phyloP scores from a whole-genome alignment of 2,113 vertebrate genomes.

The Crypturellus undulatus region DNA sequence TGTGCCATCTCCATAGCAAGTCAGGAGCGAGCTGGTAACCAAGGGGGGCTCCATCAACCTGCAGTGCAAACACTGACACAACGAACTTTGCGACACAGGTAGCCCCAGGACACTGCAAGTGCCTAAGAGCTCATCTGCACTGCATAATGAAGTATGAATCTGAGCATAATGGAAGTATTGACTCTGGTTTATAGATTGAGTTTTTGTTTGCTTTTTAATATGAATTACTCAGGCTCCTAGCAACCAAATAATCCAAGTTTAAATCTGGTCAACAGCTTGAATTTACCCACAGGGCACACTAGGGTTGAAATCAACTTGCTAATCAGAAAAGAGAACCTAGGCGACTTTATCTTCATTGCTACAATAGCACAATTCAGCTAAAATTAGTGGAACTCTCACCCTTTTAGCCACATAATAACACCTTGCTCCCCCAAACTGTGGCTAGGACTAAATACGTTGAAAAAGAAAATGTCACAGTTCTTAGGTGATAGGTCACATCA shows the following conservation, averaged over 20 bases:
- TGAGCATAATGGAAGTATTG: background rate
- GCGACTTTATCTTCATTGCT: background rate
- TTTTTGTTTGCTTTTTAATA: background rate
- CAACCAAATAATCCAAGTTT: background rate
- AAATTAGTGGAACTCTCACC: background rate
- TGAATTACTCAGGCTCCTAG: background rate
- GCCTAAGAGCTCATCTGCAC: background rate
- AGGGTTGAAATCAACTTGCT: background rate
- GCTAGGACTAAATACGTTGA: background rate
- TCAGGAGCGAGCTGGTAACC: background rate
- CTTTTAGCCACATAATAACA: background rate
- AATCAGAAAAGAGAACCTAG: background rate
- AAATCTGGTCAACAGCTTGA: background rate
- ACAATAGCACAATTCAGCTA: background rate
- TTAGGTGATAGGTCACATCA: background rate
- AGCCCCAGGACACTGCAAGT: background rate
- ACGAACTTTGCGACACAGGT: background rate
- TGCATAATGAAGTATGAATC: too few relatives aligned
- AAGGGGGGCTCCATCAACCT: background rate
- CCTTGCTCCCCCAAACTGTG: background rate
- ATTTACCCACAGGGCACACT: background rate
- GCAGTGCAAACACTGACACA: accelerated
- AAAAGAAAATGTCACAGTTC: background rate
- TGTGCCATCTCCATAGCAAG: accelerated
- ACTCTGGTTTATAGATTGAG: background rate